These are phyloP conservation scores for Patella ulyssiponensis DNA, from an alignment of 2,888 invertebrate genomes.

Conservation along the genomic window DNA sequence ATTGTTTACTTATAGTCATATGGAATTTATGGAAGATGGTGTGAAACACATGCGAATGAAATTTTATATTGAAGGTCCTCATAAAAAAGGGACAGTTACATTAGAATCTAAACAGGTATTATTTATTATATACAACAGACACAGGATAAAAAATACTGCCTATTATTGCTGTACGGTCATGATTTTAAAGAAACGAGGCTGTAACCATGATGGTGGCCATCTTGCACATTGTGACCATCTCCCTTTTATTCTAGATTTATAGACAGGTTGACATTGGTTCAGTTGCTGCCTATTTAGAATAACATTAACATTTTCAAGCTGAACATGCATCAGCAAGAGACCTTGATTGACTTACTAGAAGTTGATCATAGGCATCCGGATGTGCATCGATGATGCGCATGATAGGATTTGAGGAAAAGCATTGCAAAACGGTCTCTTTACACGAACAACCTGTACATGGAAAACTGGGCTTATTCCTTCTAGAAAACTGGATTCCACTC, in stretches of 20 bases:
- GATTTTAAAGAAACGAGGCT: background rate
- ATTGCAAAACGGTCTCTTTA: too few relatives aligned
- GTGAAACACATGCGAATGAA: constrained; percentile 87
- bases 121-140: background rate
- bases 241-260: background rate
- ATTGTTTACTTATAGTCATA: constrained; percentile 76
- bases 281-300: too few relatives aligned
- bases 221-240: background rate
- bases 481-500: too few relatives aligned
- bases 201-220: background rate
- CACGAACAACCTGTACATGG: too few relatives aligned
- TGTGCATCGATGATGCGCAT: too few relatives aligned
- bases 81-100: constrained; percentile 87
- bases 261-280: too few relatives aligned
- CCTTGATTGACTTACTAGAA: too few relatives aligned
- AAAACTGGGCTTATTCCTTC: too few relatives aligned
- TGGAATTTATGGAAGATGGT: constrained; percentile 83
- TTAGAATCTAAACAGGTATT: constrained; percentile 87
- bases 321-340: too few relatives aligned
- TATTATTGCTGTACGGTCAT: background rate
- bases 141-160: background rate
- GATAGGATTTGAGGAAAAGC: too few relatives aligned
- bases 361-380: too few relatives aligned
- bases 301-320: too few relatives aligned
- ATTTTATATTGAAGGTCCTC: constrained; percentile 89